Evolutionary conservation across 2,113 vertebrate species (phyloP).

Genomic region (Ranitomeya variabilis): DNA sequence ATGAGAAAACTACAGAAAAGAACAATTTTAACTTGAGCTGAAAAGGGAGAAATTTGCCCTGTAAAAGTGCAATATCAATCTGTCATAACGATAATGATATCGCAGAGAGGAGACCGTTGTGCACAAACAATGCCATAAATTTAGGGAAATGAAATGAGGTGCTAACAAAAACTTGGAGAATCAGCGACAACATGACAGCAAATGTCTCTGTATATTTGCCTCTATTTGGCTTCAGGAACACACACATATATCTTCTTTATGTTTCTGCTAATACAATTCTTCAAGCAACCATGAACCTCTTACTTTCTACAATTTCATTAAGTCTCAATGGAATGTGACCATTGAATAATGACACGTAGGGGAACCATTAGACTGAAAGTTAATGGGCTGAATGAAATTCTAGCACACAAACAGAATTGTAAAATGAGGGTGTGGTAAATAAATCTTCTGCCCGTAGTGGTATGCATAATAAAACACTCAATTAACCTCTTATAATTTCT

Average conservation of each 20-base stretch:
- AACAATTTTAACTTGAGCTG: constrained; percentile 24
- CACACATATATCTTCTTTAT: constrained; percentile 50
- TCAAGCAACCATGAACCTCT: constrained; percentile 38
- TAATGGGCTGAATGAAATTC: constrained; percentile 44
- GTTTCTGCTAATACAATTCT: constrained; percentile 48
- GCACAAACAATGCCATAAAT: constrained; percentile 47
- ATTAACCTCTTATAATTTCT: constrained; percentile 33
- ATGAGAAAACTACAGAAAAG: constrained; percentile 20
- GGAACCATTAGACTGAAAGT: constrained; percentile 37
- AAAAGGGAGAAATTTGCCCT: constrained; percentile 27
- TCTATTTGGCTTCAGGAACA: constrained; percentile 42
- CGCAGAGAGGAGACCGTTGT: constrained; percentile 3
- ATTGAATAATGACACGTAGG: constrained; percentile 39
- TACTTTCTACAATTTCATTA: constrained; percentile 52
- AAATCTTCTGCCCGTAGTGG: constrained; percentile 21
- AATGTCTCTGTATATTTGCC: constrained; percentile 45
- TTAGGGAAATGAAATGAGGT: constrained; percentile 30
- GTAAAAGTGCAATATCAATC: constrained; percentile 49
- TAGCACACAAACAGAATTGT: constrained; percentile 42
- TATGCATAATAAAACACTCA: constrained; percentile 48
- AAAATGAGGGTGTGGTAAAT: constrained; percentile 55
- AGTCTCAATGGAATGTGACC: constrained; percentile 53
- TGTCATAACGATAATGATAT: constrained; percentile 50
- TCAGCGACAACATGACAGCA: constrained; percentile 29
- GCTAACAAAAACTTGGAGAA: constrained; percentile 35